Percentiles rank a stretch among this genome's conserved stretches.
Conservation (phyloP, 2,888 invertebrate species). For the Andrena haemorrhoa region DNA sequence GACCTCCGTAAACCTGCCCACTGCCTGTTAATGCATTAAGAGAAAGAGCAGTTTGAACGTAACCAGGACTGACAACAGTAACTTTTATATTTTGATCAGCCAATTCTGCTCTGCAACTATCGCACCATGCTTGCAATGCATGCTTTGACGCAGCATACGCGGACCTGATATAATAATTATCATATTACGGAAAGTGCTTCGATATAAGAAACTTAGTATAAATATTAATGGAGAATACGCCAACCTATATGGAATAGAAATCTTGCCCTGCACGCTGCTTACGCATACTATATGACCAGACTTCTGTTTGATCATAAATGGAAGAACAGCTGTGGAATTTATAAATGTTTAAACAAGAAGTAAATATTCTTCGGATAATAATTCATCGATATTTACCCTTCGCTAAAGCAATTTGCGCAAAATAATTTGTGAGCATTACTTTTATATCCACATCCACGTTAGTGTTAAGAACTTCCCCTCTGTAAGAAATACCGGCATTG, state of each 20-base stretch:
- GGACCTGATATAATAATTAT: slow-evolving; percentile 86
- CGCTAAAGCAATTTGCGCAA: slow-evolving; percentile 95
- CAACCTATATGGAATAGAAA: slow-evolving; percentile 93
- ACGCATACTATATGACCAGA: slow-evolving; percentile 94
- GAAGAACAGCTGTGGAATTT: slow-evolving; percentile 90
- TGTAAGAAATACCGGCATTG: slow-evolving; percentile 95
- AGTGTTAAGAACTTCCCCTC: slow-evolving; percentile 92
- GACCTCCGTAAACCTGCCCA: slow-evolving; percentile 93
- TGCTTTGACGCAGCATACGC: slow-evolving; percentile 97
- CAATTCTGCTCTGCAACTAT: slow-evolving; percentile 95
- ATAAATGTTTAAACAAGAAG: slow-evolving; percentile 5
- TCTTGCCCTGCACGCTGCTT: slow-evolving; percentile 96
- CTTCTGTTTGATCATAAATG: slow-evolving; percentile 91
- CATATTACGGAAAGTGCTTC: background rate
- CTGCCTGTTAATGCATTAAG: slow-evolving; percentile 94
- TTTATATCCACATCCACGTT: slow-evolving; percentile 92
- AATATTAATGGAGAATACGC: slow-evolving; percentile 25
- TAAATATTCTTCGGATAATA: slow-evolving; percentile 1
- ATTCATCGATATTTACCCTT: slow-evolving; percentile 88
- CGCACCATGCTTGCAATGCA: slow-evolving; percentile 97
- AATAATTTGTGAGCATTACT: slow-evolving; percentile 97
- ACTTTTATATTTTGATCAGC: slow-evolving; percentile 91
- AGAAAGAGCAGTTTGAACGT: slow-evolving; percentile 96
- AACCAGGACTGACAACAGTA: slow-evolving; percentile 95
- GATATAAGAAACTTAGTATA: background rate